Percentiles rank a stretch among this genome's conserved stretches.
phyloP scores from a whole-genome alignment of 2,888 invertebrate genomes.

The Caenorhabditis sp. region DNA sequence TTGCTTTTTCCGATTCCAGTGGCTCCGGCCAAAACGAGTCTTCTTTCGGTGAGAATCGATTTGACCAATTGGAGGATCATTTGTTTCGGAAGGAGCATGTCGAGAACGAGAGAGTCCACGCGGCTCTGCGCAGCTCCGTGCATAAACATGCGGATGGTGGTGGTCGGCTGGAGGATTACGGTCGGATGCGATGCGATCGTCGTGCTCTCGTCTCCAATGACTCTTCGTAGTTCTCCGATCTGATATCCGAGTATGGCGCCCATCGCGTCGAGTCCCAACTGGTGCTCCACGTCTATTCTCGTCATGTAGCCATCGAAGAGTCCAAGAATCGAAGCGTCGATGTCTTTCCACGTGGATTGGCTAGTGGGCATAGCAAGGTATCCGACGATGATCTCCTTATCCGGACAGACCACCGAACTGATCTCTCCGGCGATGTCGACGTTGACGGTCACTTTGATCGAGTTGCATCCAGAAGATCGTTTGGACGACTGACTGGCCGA shows the following conservation, averaged over 20 bases:
- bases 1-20: conserved; percentile 83
- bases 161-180: conserved; percentile 69
- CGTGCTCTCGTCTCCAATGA: conserved; percentile 18
- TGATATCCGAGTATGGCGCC: conserved; percentile 95
- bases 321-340: conserved; percentile 68
- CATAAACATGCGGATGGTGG: conserved; percentile 70
- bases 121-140: conserved; percentile 86
- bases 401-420: conserved; percentile 63
- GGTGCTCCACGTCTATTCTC: conserved; percentile 92
- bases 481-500: conserved; percentile 37
- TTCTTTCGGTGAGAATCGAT: conserved; percentile 91
- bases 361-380: conserved; percentile 65
- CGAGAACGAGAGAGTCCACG: conserved; percentile 86
- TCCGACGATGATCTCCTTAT: conserved; percentile 75
- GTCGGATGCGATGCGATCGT: conserved; percentile 54
- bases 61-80: conserved; percentile 90
- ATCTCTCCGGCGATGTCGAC: conserved; percentile 69
- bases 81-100: conserved; percentile 73
- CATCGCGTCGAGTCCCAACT: conserved; percentile 85
- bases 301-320: conserved; percentile 84
- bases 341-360: conserved; percentile 69
- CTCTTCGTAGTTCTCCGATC: conserved; percentile 82
- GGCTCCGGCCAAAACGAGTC: conserved; percentile 95
- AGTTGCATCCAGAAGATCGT: conserved; percentile 67
- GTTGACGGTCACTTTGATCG: conserved; percentile 68